Percentiles rank a stretch among this genome's conserved stretches.
Conservation (phyloP, 2,888 invertebrate genomes). For the Stegana nigrithorax region DNA sequence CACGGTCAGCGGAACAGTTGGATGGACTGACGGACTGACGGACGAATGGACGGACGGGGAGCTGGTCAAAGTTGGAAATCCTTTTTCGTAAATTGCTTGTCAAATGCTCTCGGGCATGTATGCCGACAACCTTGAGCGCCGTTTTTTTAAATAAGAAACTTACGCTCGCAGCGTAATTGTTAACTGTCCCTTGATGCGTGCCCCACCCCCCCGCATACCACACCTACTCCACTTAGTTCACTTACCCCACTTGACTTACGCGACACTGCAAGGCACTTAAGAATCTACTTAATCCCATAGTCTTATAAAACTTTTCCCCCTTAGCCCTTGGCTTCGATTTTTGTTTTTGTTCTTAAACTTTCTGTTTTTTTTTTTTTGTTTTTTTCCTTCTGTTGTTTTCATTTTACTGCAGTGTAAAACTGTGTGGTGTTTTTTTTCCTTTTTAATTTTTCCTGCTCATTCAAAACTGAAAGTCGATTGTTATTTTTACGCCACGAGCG, state of each 20-base stretch:
- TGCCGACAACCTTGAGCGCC: no score
- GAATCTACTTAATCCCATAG: neutral
- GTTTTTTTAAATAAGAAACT: neutral
- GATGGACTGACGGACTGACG: no score
- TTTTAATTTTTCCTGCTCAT: conserved; percentile 2
- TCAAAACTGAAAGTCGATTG: conserved; percentile 56
- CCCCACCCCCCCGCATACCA: no score
- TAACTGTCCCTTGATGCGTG: neutral
- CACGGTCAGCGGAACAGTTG: no score
- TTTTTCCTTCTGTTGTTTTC: no score
- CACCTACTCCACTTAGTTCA: neutral
- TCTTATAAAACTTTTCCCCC: neutral
- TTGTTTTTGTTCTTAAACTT: neutral
- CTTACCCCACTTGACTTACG: neutral
- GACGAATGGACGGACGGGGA: no score
- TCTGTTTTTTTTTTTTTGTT: neutral
- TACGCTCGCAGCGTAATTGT: neutral
- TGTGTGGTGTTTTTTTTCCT: neutral
- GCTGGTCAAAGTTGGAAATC: no score
- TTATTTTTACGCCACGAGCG: conserved; percentile 55
- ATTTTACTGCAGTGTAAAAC: no score
- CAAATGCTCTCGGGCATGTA: neutral
- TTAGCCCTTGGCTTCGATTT: no score
- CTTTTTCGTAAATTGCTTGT: neutral
- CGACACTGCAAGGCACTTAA: neutral